Evolutionary conservation across 2,888 invertebrate genomes (phyloP), one percentile per base, ranked within the genome.

Genomic region (Drosophila cracens): DNA sequence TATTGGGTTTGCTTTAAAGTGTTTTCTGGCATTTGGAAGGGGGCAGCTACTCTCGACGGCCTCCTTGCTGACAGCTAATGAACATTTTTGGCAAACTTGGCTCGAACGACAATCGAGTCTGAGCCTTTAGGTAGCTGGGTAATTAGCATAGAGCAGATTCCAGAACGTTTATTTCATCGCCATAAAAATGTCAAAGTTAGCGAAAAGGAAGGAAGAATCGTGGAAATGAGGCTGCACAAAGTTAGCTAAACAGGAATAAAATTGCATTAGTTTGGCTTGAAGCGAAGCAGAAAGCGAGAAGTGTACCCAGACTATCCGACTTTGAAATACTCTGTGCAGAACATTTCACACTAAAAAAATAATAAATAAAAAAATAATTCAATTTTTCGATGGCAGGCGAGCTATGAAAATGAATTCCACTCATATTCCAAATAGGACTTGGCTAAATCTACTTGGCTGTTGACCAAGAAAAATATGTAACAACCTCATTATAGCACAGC

Each of bases 1-100:
- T n/a, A n/a, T n/a, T n/a, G 66, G 57, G 73, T 72, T 70, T 69
- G 69, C 74, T 76, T 85, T 74, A 67, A 70, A 36, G 87, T 46
- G 78, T 78, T 87, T 84, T 33, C 64, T 43, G 16, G 36, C n/a
- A 51, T 36, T 31, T 27, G 51, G 25, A 16, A 29, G 0, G 27
- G 31, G 31, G 27, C n/a, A 18, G 51, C 16, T 27, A 8, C 16
- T 31, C 25, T 34, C 11, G 27, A 33, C 65, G 70, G 58, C 68
- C 52, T 48, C 64, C 40, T n/a, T 46, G 40, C 81, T 69, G 70
- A 80, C 70, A 83, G 75, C 78, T 78, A 88, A 86, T 86, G 75
- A 83, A 84, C 74, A 81, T 83, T 73, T 73, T 74, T 71, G 68
- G 54, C 60, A 76, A 71, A 52, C 34, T 48, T 76, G 51, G 34